Percentiles rank a stretch among this genome's conserved stretches.
These are phyloP conservation scores for Oscarella lobularis DNA, from an alignment of 37 sponge, comb jelly and placozoan species.

Conservation along the genomic window DNA sequence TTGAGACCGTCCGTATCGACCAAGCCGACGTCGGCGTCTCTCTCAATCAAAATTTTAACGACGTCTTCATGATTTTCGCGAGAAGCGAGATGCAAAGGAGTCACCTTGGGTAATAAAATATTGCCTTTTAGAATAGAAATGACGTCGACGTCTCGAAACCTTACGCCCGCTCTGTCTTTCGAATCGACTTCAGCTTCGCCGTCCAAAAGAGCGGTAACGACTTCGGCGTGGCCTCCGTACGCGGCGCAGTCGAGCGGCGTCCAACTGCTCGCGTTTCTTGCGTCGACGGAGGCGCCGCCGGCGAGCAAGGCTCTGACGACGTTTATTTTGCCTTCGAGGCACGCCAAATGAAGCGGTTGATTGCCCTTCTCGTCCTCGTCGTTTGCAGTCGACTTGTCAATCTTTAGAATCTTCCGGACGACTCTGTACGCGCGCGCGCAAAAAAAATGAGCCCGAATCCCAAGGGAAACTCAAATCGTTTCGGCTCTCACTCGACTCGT, in stretches of 20 bases:
- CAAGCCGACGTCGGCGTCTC: conserved; percentile 41
- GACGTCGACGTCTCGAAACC: neutral
- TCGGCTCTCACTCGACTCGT: conserved; percentile 41
- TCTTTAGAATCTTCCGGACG: neutral
- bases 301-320: conserved; percentile 42
- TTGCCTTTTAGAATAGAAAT: no score
- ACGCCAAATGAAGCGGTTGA: conserved; percentile 84
- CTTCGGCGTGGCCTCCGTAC: conserved; percentile 16
- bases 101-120: conserved; percentile 9
- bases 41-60: conserved; percentile 37
- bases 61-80: conserved; percentile 37
- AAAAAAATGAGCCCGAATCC: no score
- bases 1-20: conserved; percentile 26
- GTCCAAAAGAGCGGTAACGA: conserved; percentile 37
- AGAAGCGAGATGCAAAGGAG: conserved; percentile 80
- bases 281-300: conserved; percentile 46
- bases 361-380: conserved; percentile 87
- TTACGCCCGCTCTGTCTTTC: conserved; percentile 36
- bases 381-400: conserved; percentile 1
- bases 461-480: no score
- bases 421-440: neutral
- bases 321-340: conserved; percentile 46
- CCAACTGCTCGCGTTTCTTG: conserved; percentile 54
- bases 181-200: conserved; percentile 52
- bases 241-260: conserved; percentile 79